Conservation (phyloP, 2,113 vertebrate genomes). For the Thalassarche chlororhynchos region DNA sequence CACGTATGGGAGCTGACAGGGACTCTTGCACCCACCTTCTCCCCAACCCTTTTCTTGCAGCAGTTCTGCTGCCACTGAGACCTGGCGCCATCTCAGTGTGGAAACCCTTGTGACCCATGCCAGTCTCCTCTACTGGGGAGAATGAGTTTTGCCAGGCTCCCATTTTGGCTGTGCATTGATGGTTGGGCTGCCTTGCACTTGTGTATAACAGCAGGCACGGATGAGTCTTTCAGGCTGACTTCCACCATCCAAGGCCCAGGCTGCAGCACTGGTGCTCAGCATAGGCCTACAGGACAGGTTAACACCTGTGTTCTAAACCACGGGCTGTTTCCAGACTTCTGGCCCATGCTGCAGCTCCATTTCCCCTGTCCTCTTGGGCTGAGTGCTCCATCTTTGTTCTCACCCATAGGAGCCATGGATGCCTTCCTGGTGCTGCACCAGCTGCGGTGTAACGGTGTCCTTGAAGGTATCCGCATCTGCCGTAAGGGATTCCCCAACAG, state of each 20-base stretch:
- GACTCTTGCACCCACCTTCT: not conserved
- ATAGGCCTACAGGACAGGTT: not conserved
- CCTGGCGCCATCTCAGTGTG: not conserved
- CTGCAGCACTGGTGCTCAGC: not conserved
- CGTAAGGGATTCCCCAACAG: slow-evolving; percentile 94
- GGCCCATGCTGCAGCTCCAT: not conserved
- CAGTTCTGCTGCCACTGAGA: not conserved
- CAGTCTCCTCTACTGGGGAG: not conserved
- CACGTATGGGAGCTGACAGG: not conserved
- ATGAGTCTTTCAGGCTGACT: not conserved
- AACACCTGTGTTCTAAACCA: not conserved
- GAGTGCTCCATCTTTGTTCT: not conserved
- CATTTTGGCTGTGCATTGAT: not conserved
- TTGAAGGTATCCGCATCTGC: slow-evolving; percentile 93
- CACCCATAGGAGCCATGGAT: slow-evolving; percentile 85
- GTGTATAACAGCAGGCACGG: accelerated
- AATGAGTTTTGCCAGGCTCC: not conserved
- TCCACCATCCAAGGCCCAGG: not conserved
- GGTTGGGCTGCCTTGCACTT: not conserved
- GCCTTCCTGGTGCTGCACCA: slow-evolving; percentile 91
- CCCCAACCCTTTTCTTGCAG: not conserved
- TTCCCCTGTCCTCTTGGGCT: not conserved
- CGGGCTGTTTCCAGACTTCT: not conserved
- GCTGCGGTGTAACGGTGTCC: slow-evolving; percentile 90
- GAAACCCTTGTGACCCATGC: not conserved